phyloP scores from a whole-genome alignment of 2,888 invertebrate genomes.

The Polylopha cassiicola region DNA sequence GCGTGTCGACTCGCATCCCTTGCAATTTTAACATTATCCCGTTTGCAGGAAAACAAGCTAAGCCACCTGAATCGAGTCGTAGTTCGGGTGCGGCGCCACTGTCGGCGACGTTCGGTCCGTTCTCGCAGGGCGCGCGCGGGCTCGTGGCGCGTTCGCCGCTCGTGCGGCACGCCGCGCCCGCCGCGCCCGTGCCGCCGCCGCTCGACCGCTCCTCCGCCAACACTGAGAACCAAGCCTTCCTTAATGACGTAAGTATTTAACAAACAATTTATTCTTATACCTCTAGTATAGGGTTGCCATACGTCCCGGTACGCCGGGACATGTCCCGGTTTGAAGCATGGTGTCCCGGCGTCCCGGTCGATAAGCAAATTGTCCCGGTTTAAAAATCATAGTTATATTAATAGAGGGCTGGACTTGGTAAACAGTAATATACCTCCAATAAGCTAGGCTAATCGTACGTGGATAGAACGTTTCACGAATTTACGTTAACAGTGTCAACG shows the following conservation, averaged over 20 bases:
- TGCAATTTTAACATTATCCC: neutral
- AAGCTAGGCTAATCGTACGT: too few relatives aligned
- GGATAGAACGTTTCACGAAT: too few relatives aligned
- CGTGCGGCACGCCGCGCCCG: constrained; percentile 87
- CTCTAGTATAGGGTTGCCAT: neutral
- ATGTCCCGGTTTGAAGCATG: too few relatives aligned
- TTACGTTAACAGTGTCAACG: too few relatives aligned
- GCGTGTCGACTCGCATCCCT: too few relatives aligned
- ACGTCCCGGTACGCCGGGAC: too few relatives aligned
- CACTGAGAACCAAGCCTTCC: constrained; percentile 94
- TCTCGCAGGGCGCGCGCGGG: constrained; percentile 84
- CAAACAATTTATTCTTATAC: neutral
- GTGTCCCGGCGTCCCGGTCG: too few relatives aligned
- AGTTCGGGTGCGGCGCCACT: constrained; percentile 24
- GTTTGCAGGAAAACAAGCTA: constrained; percentile 45
- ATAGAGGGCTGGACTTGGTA: too few relatives aligned
- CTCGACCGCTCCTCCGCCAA: constrained; percentile 85
- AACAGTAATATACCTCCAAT: too few relatives aligned
- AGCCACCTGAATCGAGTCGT: constrained; percentile 24
- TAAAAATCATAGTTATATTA: too few relatives aligned
- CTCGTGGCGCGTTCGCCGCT: constrained; percentile 93
- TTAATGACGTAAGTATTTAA: constrained; percentile 85
- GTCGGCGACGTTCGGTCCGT: constrained; percentile 58
- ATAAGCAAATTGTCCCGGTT: too few relatives aligned
- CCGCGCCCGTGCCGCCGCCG: constrained; percentile 79